Conservation (phyloP, 2,797 vertebrate genomes). For the Channa striata region DNA sequence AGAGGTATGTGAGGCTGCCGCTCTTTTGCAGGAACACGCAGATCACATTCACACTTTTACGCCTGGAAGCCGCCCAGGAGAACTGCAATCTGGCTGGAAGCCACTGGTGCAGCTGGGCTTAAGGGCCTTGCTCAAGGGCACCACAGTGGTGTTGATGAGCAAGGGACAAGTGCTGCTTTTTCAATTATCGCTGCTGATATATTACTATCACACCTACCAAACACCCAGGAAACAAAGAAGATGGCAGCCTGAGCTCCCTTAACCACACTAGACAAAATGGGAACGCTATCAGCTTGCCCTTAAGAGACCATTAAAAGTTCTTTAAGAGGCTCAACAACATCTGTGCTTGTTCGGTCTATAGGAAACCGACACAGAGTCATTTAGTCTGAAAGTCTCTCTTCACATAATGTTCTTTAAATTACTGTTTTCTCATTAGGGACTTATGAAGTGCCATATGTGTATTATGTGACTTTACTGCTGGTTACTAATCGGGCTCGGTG, state of each 20-base stretch:
- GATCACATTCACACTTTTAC: too few species aligned
- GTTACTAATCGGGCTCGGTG: background rate
- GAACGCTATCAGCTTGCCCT: background rate
- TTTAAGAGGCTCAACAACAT: background rate
- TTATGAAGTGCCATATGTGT: background rate
- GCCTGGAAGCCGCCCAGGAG: too few species aligned
- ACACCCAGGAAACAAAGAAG: background rate
- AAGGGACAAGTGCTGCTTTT: too few species aligned
- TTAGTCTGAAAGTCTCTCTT: too few species aligned
- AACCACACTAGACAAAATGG: background rate
- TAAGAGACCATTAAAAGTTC: background rate
- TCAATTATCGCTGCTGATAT: too few species aligned
- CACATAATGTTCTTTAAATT: conserved; percentile 14
- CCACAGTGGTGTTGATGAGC: too few species aligned
- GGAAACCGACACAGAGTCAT: background rate
- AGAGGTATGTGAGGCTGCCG: too few species aligned
- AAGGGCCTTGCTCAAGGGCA: too few species aligned
- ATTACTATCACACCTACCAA: background rate
- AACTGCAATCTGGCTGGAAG: too few species aligned
- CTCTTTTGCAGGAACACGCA: too few species aligned
- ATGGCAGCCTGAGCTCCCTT: background rate
- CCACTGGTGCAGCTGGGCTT: too few species aligned
- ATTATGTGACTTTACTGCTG: background rate
- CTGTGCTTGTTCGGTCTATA: background rate
- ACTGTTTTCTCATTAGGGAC: background rate